phyloP scores from a whole-genome alignment of 2,888 invertebrate genomes.

The Ophonus ardosiacus region DNA sequence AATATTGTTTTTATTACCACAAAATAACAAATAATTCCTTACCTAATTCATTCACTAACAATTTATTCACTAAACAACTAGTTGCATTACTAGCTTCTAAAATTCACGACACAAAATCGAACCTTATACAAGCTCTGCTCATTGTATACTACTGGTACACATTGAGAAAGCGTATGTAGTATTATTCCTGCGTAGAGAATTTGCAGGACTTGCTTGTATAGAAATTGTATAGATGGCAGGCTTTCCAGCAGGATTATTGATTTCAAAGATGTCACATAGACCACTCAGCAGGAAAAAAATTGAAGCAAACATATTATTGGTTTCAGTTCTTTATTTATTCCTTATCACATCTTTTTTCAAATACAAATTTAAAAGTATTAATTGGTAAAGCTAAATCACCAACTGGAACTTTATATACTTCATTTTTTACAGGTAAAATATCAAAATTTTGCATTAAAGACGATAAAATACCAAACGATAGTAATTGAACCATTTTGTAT shows the following conservation, averaged over 20 bases:
- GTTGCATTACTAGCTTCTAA: background rate
- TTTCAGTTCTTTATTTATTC: background rate
- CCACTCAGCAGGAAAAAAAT: background rate
- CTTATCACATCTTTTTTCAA: constrained; percentile 73
- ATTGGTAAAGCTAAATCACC: constrained; percentile 79
- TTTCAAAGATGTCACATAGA: background rate
- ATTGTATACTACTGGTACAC: background rate
- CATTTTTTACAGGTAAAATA: constrained; percentile 75
- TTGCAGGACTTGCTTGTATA: background rate
- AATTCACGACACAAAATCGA: background rate
- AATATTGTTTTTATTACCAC: background rate
- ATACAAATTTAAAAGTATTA: constrained; percentile 77
- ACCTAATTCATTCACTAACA: background rate
- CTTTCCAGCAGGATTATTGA: background rate
- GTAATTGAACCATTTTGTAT: constrained; percentile 81
- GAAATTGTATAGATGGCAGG: background rate
- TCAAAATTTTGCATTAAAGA: constrained; percentile 78
- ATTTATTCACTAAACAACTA: background rate
- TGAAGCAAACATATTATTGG: background rate
- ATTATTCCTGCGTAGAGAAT: too few relatives aligned
- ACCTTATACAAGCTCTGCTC: background rate
- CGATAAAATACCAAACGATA: constrained; percentile 78
- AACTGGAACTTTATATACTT: constrained; percentile 77
- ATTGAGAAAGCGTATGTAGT: too few relatives aligned
- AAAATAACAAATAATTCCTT: background rate